These are phyloP conservation scores for Tetragnatha versicolor DNA, from an alignment of 1,140 invertebrate genomes.

Conservation along the genomic window DNA sequence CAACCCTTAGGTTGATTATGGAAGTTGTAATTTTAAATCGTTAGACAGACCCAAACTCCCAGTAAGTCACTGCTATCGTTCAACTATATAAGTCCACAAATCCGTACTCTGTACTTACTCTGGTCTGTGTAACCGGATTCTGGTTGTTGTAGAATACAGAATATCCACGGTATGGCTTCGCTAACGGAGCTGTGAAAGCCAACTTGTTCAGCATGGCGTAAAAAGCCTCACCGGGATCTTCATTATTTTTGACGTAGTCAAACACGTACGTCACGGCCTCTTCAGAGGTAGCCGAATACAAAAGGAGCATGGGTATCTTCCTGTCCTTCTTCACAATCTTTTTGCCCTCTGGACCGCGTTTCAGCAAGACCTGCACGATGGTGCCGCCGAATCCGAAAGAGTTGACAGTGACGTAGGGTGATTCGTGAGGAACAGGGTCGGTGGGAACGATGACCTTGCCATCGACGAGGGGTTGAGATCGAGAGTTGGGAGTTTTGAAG, in stretches of 20 bases:
- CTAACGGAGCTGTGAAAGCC: not conserved
- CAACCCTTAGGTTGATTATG: no score
- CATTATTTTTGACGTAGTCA: constrained; percentile 61
- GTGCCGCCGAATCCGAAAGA: constrained; percentile 98
- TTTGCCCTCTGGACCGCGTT: constrained; percentile 70
- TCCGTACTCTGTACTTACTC: no score
- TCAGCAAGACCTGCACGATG: constrained; percentile 89
- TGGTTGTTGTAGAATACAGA: not conserved
- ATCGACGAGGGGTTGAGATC: constrained; percentile 70
- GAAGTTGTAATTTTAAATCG: no score
- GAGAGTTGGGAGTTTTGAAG: constrained; percentile 67
- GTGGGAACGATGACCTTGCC: constrained; percentile 76
- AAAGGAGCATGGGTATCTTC: constrained; percentile 61
- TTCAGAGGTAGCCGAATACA: constrained; percentile 66
- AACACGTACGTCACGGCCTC: constrained; percentile 64
- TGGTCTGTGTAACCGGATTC: no score
- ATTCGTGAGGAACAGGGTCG: constrained; percentile 71
- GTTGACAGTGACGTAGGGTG: constrained; percentile 88
- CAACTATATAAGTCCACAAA: no score
- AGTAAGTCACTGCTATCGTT: no score
- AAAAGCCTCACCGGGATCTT: constrained; percentile 31
- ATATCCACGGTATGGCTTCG: constrained; percentile 29
- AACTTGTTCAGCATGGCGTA: constrained; percentile 47
- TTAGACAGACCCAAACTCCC: no score
- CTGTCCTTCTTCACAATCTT: not conserved